Base-by-base conservation (phyloP, 2,113 vertebrate species). In the Nycticorax nycticorax region DNA sequence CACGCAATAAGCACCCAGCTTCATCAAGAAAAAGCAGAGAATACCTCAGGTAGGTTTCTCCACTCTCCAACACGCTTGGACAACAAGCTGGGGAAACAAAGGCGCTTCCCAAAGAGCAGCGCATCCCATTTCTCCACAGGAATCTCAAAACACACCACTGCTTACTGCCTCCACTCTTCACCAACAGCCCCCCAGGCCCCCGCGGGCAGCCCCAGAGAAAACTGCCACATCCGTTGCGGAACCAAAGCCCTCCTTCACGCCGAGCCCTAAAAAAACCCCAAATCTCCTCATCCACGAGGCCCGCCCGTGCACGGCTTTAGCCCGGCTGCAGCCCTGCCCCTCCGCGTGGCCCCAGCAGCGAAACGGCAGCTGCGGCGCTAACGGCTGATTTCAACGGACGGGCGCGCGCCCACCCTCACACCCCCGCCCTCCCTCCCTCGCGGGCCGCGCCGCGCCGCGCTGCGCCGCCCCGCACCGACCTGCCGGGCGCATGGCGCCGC, bases 211-310 rank as follows among this genome's bases (percentile, higher is more conserved):
- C 27, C 56, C 8, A 14, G 3, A 28, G 13, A 48, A 47, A 76
- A 15, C 12, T 23, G 0, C 26, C 14, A 2, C 67, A 8, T 3
- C 33, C 20, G 1, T 14, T 15, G 15, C 10, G 3, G 3, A 32
- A 12, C 35, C 66, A 4, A n/a, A 67, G 26, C 11, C n/a, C 30
- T 21, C 37, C 16, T n/a, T 50, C 35, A 5, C 15, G 1, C 18
- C 3, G 5, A 32, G 10, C 30, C 28, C 47, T 5, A 2, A 15
- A 6, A 7, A 6, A 7, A 3, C 3, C 45, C 45, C 45, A 47
- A 18, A 18, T 4, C 35, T 19, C 12, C 35, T 48, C 6, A 9
- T 3, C 11, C 33, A 5, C 12, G 8, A 63, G 0, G 18, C 37
- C 14, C 3, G 2, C 17, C 55, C 3, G 3, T 7, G 32, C 28